Conservation (phyloP, 2,113 vertebrate genomes). For the Peucedramus taeniatus region DNA sequence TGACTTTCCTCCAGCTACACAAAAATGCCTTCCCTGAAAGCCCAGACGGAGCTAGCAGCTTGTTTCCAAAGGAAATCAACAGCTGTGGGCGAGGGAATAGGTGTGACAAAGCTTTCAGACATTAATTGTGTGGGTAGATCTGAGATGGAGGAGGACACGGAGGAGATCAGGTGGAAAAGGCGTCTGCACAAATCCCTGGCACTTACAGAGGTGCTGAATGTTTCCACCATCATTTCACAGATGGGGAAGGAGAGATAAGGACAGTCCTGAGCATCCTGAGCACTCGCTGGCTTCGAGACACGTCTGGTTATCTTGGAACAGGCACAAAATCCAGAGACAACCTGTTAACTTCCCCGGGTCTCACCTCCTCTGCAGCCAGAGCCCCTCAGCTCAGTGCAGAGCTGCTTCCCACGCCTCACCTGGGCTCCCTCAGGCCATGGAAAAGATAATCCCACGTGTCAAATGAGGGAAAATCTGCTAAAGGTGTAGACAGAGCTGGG, state of each 20-base stretch:
- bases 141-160: neutral
- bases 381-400: neutral
- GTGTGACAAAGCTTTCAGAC: neutral
- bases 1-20: neutral
- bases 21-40: neutral
- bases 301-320: neutral
- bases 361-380: neutral
- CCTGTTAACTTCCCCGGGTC: neutral
- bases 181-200: neutral
- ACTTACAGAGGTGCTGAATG: neutral
- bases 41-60: neutral
- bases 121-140: neutral
- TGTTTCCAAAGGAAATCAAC: neutral
- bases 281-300: fast-evolving
- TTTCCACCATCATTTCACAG: neutral
- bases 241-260: neutral
- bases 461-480: neutral
- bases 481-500: neutral
- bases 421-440: neutral
- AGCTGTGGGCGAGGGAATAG: neutral
- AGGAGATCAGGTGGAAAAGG: neutral
- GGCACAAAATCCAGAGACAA: neutral
- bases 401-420: neutral
- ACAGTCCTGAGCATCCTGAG: neutral
- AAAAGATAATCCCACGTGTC: neutral